A percentile compares a stretch with the other conserved stretches of the same genome.
These are phyloP conservation scores for Agapornis roseicollis DNA, from an alignment of 2,113 vertebrate genomes.

Conservation along the genomic window DNA sequence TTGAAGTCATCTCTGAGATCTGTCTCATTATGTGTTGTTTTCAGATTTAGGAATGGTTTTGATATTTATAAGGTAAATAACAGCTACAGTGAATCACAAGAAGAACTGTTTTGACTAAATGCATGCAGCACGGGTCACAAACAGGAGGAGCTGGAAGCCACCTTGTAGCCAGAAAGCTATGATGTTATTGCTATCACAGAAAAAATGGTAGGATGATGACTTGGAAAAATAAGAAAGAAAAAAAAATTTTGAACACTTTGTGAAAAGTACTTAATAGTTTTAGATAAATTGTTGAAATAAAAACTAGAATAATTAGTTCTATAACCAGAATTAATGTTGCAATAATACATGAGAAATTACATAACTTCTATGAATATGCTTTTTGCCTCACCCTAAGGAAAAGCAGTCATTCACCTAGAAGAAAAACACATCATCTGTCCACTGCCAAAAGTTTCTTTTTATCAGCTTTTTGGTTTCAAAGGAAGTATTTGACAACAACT, in stretches of 20 bases:
- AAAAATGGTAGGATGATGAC: background rate
- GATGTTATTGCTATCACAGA: background rate
- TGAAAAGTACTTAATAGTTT: background rate
- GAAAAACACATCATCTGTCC: background rate
- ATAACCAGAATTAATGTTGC: background rate
- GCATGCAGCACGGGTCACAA: background rate
- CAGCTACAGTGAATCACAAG: background rate
- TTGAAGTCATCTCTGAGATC: background rate
- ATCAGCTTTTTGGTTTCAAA: background rate
- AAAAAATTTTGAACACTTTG: background rate
- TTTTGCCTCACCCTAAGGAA: background rate
- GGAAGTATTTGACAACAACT: background rate
- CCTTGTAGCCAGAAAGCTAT: background rate
- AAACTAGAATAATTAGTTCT: background rate
- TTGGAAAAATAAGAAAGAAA: background rate
- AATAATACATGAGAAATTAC: background rate
- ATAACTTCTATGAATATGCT: background rate
- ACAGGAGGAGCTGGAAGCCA: background rate
- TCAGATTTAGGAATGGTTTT: background rate
- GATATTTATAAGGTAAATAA: background rate
- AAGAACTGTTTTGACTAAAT: background rate
- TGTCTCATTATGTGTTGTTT: background rate
- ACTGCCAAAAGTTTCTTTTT: background rate
- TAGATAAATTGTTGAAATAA: background rate
- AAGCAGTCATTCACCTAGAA: background rate